Percentiles rank a stretch among this genome's conserved stretches.
Evolutionary conservation across 92 coral and sea anemone species (phyloP).

Genomic region (Palythoa grandiflora): DNA sequence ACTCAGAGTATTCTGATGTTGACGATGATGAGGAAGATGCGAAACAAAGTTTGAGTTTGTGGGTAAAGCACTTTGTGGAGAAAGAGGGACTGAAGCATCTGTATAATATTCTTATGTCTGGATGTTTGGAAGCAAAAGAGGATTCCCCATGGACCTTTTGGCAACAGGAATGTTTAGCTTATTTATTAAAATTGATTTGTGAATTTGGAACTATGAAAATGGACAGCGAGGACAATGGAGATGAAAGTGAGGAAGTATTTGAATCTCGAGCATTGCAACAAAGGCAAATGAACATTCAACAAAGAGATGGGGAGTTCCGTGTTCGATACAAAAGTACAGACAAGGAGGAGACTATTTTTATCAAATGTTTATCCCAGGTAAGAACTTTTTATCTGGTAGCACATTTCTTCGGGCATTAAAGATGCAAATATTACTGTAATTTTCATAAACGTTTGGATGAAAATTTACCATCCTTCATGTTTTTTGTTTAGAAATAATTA

Average conservation of each 20-base stretch:
- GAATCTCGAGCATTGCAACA: constrained; percentile 62
- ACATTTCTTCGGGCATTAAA: not conserved
- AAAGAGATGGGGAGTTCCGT: constrained; percentile 87
- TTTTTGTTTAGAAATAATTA: no score
- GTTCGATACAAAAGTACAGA: constrained; percentile 97
- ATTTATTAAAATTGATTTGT: constrained; percentile 83
- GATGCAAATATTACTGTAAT: no score
- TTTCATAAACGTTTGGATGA: no score
- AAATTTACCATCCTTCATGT: no score
- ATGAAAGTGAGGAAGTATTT: constrained; percentile 87
- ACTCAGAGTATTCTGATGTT: constrained; percentile 86
- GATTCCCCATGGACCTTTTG: constrained; percentile 92
- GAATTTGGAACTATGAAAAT: constrained; percentile 95
- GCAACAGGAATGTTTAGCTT: constrained; percentile 96
- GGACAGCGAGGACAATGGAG: constrained; percentile 70
- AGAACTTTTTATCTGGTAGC: not conserved
- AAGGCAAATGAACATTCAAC: constrained; percentile 70
- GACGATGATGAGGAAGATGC: constrained; percentile 80
- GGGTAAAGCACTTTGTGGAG: constrained; percentile 93
- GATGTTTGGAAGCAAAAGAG: constrained; percentile 79
- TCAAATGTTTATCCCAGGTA: constrained; percentile 92
- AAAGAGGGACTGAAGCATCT: constrained; percentile 91
- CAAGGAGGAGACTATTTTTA: constrained; percentile 90
- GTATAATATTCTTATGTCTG: constrained; percentile 82
- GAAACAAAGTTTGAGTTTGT: constrained; percentile 48